Percentiles rank a stretch among this genome's conserved stretches.
Conservation (phyloP, 2,888 invertebrate species). For the Axea sp. region DNA sequence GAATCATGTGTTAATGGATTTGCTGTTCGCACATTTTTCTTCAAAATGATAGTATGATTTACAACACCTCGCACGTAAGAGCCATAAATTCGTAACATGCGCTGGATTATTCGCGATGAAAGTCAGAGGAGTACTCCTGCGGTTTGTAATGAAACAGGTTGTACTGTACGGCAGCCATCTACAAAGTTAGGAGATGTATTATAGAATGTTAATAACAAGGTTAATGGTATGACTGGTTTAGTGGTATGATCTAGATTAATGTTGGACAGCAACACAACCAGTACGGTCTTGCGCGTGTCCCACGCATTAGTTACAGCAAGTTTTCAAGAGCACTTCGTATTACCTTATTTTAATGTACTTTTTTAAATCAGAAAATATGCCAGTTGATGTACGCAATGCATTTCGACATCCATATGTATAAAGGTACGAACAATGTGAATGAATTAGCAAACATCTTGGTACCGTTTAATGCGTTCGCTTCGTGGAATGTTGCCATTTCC, state of each 20-base stretch:
- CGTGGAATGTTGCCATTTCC: slow-evolving; percentile 46
- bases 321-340: too few species aligned
- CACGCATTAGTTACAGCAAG: slow-evolving; percentile 67
- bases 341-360: too few species aligned
- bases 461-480: slow-evolving; percentile 39
- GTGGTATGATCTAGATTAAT: slow-evolving; percentile 76
- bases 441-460: slow-evolving; percentile 52
- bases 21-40: slow-evolving; percentile 20
- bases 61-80: slow-evolving; percentile 9
- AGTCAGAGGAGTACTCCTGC: too few species aligned
- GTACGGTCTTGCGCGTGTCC: slow-evolving; percentile 65
- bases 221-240: slow-evolving; percentile 69
- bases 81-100: slow-evolving; percentile 1
- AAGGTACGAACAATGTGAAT: slow-evolving; percentile 56
- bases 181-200: slow-evolving; percentile 22
- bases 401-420: slow-evolving; percentile 60
- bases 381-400: too few species aligned
- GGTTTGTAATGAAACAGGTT: too few species aligned
- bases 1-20: slow-evolving; percentile 52
- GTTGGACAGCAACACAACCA: slow-evolving; percentile 67
- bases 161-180: neutral
- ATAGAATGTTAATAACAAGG: slow-evolving; percentile 68
- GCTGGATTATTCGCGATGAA: slow-evolving; percentile 13
- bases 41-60: slow-evolving; percentile 23
- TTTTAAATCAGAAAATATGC: slow-evolving; percentile 48